Evolutionary conservation across 2,888 invertebrate species (phyloP).

Genomic region (Xanthia icteritia): DNA sequence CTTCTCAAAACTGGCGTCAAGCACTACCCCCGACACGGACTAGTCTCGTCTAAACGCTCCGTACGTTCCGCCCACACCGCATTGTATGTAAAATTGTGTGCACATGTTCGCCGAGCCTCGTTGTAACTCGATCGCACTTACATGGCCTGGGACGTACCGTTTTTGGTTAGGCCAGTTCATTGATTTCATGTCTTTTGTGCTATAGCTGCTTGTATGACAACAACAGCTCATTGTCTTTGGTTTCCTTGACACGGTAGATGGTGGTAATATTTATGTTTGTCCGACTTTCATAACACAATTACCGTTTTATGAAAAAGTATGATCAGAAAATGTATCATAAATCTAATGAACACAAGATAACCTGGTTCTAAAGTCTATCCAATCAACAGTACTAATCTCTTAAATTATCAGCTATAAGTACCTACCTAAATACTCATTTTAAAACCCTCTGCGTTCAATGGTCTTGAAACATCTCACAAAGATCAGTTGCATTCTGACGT

Average conservation of each 20-base stretch:
- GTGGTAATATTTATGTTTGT: neutral
- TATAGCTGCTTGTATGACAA: conserved; percentile 53
- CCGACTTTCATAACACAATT: neutral
- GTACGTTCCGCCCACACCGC: conserved; percentile 79
- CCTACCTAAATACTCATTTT: neutral
- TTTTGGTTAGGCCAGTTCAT: conserved; percentile 76
- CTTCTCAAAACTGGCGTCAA: conserved; percentile 42
- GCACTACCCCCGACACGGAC: conserved; percentile 64
- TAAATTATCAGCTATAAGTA: neutral
- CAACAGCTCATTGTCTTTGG: conserved; percentile 56
- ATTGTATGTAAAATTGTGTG: conserved; percentile 86
- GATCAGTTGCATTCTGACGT: conserved; percentile 15
- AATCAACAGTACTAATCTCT: neutral
- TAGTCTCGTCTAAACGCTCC: conserved; percentile 66
- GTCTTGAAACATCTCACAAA: conserved; percentile 13
- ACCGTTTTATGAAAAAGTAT: neutral
- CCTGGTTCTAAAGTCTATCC: neutral
- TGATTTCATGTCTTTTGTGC: conserved; percentile 62
- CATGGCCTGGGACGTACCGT: conserved; percentile 83
- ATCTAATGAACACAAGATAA: neutral
- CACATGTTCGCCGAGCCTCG: conserved; percentile 68
- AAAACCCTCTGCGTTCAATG: too few relatives aligned
- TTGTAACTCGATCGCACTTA: conserved; percentile 78
- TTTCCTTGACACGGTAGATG: conserved; percentile 35
- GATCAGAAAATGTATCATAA: neutral